phyloP scores from a whole-genome alignment of 2,113 vertebrate genomes.

The Copsychus sechellarum region DNA sequence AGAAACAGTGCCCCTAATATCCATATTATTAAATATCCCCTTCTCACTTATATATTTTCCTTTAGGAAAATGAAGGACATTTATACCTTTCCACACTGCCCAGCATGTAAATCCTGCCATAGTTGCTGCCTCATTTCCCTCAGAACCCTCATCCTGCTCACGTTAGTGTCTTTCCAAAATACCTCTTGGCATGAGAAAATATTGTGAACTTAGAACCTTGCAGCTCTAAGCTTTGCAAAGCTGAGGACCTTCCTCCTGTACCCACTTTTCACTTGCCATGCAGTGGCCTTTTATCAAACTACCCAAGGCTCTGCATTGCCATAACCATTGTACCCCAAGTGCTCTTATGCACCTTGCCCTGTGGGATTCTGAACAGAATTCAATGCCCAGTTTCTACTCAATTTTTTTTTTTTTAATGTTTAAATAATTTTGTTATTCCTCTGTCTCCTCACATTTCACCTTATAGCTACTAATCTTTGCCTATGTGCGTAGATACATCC shows the following conservation, averaged over 20 bases:
- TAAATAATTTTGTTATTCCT: background rate
- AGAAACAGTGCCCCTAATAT: background rate
- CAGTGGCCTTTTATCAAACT: background rate
- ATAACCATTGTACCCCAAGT: background rate
- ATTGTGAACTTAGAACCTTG: background rate
- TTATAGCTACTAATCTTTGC: background rate
- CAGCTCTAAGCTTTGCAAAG: background rate
- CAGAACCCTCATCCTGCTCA: background rate
- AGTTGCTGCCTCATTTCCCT: background rate
- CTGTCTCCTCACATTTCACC: background rate
- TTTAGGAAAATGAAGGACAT: background rate
- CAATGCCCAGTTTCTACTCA: background rate
- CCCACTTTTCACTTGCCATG: background rate
- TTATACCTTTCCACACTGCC: rapidly evolving
- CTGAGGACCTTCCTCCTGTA: background rate
- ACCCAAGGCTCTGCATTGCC: background rate
- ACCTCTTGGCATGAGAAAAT: background rate
- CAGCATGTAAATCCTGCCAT: rapidly evolving
- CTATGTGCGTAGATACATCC: rapidly evolving
- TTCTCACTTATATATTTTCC: background rate
- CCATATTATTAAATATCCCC: rapidly evolving
- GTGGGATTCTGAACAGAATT: background rate
- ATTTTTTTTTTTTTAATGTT: background rate
- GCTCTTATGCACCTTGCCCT: background rate
- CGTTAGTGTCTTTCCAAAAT: background rate